Evolutionary conservation across 1,140 invertebrate species (phyloP), one percentile per base, ranked within the genome.

Genomic region (Stenopsyche tienmushanensis): DNA sequence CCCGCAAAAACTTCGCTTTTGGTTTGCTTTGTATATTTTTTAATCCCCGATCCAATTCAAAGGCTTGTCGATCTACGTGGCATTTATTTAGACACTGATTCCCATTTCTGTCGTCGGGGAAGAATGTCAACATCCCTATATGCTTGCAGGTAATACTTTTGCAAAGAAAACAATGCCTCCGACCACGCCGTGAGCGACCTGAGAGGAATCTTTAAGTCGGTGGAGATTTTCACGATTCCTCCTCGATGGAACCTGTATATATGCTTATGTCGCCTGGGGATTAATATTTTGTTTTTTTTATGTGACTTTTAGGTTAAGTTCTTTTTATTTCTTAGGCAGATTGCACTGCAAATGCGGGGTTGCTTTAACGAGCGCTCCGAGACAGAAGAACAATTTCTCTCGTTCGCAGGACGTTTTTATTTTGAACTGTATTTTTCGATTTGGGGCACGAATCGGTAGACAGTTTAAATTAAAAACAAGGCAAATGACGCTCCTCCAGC

Each of bases 291-390:
- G 7, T n/a, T 7, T n/a, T 5, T 20, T 47, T 47, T 47, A 47
- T 47, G 44, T 47, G 44, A 9, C 44, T 47, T 47, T 34, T 7
- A 18, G 44, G 7, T 47, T 9, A 47, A 18, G 7, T 47, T 47
- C 13, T 34, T 34, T 47, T 47, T 9, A 9, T 47, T 47, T 18
- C 17, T 18, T 47, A 47, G 44, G 44, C 44, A 9, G 44, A 47
- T 47, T 47, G 44, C 44, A 9, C 44, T 47, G 44, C 44, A 47
- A 9, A 47, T 47, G 44, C 44, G 44, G 44, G 44, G 17, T 18
- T n/a, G 41, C 18, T 17, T 13, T 42, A 13, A 9, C 18, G 41
- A 13, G 13, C 1, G n/a, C 34, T 39, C 34, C 34, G 34, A 39
- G n/a, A 39, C 34, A n/a, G 7, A n/a, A 9, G 18, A 42, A 15